Percentiles rank a stretch among this genome's conserved stretches.
Conservation (phyloP, 2,113 vertebrate genomes). For the Mormyrus iriodes region DNA sequence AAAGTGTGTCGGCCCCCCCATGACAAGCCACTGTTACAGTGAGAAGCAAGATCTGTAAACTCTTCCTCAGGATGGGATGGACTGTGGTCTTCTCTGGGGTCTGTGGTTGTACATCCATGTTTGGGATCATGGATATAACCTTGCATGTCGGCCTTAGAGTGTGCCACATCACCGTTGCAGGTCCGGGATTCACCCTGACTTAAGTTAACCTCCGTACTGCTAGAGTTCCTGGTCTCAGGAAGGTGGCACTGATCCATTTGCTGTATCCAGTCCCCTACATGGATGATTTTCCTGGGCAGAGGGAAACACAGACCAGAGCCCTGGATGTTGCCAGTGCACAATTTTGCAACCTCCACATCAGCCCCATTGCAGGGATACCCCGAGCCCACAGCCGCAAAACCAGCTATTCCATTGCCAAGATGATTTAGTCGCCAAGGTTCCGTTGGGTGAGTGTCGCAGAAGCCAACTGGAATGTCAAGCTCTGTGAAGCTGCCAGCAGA, state of each 20-base stretch:
- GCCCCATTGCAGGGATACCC: slow-evolving; percentile 53
- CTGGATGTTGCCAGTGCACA: slow-evolving; percentile 54
- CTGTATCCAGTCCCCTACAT: slow-evolving; percentile 40
- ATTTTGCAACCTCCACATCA: slow-evolving; percentile 49
- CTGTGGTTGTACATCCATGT: slow-evolving; percentile 49
- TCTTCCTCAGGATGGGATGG: slow-evolving; percentile 59
- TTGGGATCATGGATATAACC: slow-evolving; percentile 57
- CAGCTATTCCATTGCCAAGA: slow-evolving; percentile 54
- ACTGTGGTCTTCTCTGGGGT: slow-evolving; percentile 40
- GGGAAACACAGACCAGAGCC: slow-evolving; percentile 60
- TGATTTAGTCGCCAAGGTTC: slow-evolving; percentile 64
- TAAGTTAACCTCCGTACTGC: slow-evolving; percentile 34
- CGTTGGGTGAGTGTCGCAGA: slow-evolving; percentile 50
- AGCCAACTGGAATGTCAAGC: slow-evolving; percentile 56
- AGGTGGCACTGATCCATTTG: slow-evolving; percentile 52
- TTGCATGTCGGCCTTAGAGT: slow-evolving; percentile 67
- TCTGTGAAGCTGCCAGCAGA: slow-evolving; percentile 65
- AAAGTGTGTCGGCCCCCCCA: background rate
- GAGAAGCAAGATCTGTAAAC: slow-evolving; percentile 76
- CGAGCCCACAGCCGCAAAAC: slow-evolving; percentile 62
- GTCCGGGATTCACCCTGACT: slow-evolving; percentile 49
- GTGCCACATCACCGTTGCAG: slow-evolving; percentile 61
- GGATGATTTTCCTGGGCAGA: slow-evolving; percentile 45
- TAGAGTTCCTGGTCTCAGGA: slow-evolving; percentile 41
- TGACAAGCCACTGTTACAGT: slow-evolving; percentile 51